Conservation (phyloP, 1,140 invertebrate genomes). For the Limonius californicus region DNA sequence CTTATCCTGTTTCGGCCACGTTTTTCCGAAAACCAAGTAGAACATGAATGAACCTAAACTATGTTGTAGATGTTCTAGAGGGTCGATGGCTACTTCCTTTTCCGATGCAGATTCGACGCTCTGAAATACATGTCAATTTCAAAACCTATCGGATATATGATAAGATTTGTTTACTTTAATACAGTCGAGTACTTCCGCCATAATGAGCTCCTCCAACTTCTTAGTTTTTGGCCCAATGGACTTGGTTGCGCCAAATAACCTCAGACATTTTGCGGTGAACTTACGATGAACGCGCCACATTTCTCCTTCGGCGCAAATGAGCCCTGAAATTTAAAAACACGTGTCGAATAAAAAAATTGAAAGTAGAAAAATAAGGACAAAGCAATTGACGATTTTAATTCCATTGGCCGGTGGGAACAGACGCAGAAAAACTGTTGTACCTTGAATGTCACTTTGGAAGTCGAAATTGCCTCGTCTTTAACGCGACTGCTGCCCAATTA, state of each 20-base stretch:
- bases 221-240: slow-evolving; percentile 54
- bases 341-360: too few relatives aligned
- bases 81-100: slow-evolving; percentile 44
- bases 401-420: too few relatives aligned
- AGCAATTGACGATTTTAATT: too few relatives aligned
- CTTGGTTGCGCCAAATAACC: slow-evolving; percentile 72
- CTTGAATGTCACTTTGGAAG: slow-evolving; percentile 2
- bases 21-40: slow-evolving; percentile 69
- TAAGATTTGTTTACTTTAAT: slow-evolving; percentile 51
- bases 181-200: slow-evolving; percentile 57
- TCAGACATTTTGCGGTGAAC: slow-evolving; percentile 67
- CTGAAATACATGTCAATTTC: neutral
- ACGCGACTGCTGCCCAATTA: too few relatives aligned
- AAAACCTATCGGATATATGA: neutral
- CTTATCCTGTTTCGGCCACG: slow-evolving; percentile 62
- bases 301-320: slow-evolving; percentile 76
- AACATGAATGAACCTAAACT: slow-evolving; percentile 74
- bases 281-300: slow-evolving; percentile 80
- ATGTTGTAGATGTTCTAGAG: slow-evolving; percentile 56
- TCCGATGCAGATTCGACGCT: neutral
- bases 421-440: neutral
- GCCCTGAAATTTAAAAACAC: slow-evolving; percentile 57
- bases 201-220: slow-evolving; percentile 64
- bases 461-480: too few relatives aligned
- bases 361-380: too few relatives aligned